Evolutionary conservation across 2,113 vertebrate species (phyloP).

Genomic region (Cettia cetti): DNA sequence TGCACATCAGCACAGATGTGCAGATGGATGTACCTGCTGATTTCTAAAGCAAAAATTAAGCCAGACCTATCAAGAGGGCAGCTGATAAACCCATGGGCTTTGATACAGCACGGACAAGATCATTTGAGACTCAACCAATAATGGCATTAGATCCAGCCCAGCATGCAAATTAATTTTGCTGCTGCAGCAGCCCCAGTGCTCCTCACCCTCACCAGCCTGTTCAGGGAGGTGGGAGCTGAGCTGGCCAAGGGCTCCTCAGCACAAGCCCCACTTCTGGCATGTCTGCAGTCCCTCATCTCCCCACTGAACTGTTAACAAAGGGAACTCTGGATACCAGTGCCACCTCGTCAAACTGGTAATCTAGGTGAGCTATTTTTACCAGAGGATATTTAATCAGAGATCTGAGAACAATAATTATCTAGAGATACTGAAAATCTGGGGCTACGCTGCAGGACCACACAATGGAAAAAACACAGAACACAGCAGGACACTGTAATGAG

Average conservation of each 20-base stretch:
- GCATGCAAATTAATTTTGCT: neutral
- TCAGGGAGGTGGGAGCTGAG: neutral
- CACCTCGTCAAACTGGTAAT: neutral
- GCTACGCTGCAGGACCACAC: neutral
- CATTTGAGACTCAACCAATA: neutral
- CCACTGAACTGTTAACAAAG: neutral
- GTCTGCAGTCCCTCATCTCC: neutral
- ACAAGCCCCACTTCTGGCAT: fast-evolving
- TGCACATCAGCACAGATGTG: too few relatives aligned
- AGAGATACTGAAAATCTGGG: neutral
- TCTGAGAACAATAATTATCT: neutral
- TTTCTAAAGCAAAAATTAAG: neutral
- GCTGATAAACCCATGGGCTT: neutral
- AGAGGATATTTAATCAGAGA: neutral
- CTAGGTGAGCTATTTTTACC: neutral
- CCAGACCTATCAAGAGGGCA: neutral
- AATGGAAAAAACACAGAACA: neutral
- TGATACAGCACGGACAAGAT: neutral
- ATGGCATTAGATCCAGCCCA: neutral
- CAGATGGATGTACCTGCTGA: neutral
- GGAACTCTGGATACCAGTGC: neutral
- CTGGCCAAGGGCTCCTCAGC: neutral
- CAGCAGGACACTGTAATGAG: neutral
- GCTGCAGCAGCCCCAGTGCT: fast-evolving
- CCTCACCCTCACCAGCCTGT: neutral